Base-by-base conservation (phyloP, 2,888 invertebrate genomes). In the Oscheius sp. region DNA sequence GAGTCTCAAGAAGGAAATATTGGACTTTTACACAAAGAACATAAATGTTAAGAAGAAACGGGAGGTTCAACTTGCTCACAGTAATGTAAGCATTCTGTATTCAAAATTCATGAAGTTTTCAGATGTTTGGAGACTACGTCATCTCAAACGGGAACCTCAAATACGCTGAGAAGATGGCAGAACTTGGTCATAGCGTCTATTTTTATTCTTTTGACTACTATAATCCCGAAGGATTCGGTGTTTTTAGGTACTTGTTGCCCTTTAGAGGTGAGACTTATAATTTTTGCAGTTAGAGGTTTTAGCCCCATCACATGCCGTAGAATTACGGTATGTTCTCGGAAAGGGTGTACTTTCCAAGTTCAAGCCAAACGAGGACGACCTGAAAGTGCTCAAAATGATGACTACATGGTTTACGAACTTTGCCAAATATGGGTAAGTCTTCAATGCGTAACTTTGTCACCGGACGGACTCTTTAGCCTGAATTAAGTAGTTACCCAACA, bases 351-450 rank as follows among this genome's bases (percentile, higher is more conserved):
- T 82, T 13, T 75, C 79, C 10, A 81, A 85, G 51, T 85, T 84
- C 68, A 48, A 75, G 35, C 84, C 84, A 11, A 78, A 79, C 70
- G 76, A 66, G 11, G 68, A 78, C 32, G 85, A 85, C 68, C 76
- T 76, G 55, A 76, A 79, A 57, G 79, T 84, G 78, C 58, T 85
- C 35, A 78, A 84, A n/a, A 58, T 68, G 58, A 83, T 84, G 83
- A 85, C 85, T 3, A 75, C 70, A 2, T 85, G 76, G 58, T 82
- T 81, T 59, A 81, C 83, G 2, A 85, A 84, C 66, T 85, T 85
- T 33, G 80, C 82, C 13, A 85, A 85, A 77, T 84, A 75, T 63
- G 82, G 84, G 81, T 82, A 50, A 33, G 70, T 33, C 5, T 13
- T 51, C 21, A 21, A 21, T 21, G 21, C 21, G 21, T 21, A 21